phyloP scores from a whole-genome alignment of 2,888 invertebrate genomes.

The Ormyrus nitidulus region DNA sequence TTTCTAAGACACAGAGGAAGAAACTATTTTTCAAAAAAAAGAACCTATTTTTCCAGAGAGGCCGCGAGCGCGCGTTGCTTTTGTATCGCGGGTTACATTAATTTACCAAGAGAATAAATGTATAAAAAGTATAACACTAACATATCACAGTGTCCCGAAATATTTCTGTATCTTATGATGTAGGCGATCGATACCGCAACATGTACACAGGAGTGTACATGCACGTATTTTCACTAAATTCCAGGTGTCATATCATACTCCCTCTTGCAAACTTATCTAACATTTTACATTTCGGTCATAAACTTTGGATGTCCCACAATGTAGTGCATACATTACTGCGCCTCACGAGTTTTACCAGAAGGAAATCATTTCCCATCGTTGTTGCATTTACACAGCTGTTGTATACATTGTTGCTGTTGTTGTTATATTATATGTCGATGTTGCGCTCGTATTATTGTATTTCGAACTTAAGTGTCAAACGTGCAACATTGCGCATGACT shows the following conservation, averaged over 20 bases:
- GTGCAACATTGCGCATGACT: constrained; percentile 12
- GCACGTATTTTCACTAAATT: background rate
- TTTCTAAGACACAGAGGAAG: constrained; percentile 27
- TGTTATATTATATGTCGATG: constrained; percentile 51
- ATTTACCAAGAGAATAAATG: background rate
- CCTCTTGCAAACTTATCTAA: background rate
- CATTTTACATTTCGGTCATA: background rate
- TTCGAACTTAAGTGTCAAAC: constrained; percentile 29
- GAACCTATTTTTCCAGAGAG: constrained; percentile 48
- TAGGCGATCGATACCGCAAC: background rate
- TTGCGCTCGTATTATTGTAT: constrained; percentile 39
- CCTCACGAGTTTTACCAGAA: background rate
- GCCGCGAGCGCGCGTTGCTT: constrained; percentile 9
- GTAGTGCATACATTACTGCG: background rate
- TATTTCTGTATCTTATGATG: background rate
- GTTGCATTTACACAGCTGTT: constrained; percentile 50
- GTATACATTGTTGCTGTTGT: constrained; percentile 53
- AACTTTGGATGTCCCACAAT: background rate
- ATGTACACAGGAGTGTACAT: background rate
- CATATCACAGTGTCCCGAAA: constrained; percentile 18
- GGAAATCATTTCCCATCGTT: constrained; percentile 22
- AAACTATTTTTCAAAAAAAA: constrained; percentile 50
- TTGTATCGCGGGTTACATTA: constrained; percentile 23
- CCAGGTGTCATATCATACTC: constrained; percentile 26
- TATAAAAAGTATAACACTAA: constrained; percentile 1